Conservation (phyloP, 1,140 invertebrate genomes). For the Aphis gossypii region DNA sequence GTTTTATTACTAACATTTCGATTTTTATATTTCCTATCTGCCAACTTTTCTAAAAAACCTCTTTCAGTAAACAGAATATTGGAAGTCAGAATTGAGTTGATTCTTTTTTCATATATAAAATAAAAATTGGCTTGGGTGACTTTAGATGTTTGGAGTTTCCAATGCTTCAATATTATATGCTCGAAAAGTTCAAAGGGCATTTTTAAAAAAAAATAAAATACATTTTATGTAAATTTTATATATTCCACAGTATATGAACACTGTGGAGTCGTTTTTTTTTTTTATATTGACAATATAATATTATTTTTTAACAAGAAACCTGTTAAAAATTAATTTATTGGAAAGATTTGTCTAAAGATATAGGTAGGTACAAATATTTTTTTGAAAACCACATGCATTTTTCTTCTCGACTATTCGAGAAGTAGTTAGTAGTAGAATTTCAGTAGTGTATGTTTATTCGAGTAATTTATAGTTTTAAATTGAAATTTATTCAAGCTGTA, state of each 20-base stretch:
- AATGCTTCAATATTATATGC: background rate
- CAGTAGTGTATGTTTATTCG: background rate
- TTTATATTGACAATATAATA: background rate
- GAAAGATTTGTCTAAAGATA: background rate
- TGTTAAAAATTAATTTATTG: background rate
- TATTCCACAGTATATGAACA: background rate
- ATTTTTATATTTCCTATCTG: background rate
- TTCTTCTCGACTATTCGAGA: background rate
- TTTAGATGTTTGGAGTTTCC: background rate
- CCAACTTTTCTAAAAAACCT: background rate
- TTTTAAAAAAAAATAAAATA: background rate
- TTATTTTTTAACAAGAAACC: background rate
- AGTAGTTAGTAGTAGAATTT: background rate
- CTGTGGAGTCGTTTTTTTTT: background rate
- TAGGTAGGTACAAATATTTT: background rate
- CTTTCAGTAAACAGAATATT: background rate
- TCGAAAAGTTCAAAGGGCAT: slow-evolving; percentile 11
- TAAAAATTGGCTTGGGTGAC: background rate
- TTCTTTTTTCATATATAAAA: slow-evolving; percentile 16
- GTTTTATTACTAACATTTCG: background rate
- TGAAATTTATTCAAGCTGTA: background rate
- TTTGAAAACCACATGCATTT: background rate
- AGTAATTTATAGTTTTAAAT: background rate
- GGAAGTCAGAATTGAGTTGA: background rate
- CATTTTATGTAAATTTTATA: background rate